Conservation (phyloP, 2,797 vertebrate genomes). For the Loriculus beryllinus region DNA sequence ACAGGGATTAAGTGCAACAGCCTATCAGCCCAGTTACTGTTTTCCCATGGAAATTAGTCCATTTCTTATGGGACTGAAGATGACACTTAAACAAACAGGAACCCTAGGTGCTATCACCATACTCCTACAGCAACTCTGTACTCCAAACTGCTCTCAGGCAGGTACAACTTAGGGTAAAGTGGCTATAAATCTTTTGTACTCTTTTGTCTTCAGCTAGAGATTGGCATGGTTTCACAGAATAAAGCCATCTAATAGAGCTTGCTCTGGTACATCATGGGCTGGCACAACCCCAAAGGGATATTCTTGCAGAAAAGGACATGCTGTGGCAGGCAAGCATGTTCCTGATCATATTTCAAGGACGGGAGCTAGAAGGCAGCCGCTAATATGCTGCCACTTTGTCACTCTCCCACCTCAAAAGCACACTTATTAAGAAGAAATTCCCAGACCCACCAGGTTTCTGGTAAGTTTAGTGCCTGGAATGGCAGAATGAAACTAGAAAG, state of each 20-base stretch:
- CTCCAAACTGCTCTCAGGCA: neutral
- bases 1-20: neutral
- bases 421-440: neutral
- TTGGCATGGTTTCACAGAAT: conserved; percentile 11
- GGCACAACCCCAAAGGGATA: neutral
- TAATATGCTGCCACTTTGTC: neutral
- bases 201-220: neutral
- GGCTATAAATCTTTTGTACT: neutral
- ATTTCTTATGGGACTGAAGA: neutral
- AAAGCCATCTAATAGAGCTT: neutral
- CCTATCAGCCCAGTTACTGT: neutral
- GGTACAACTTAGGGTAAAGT: neutral
- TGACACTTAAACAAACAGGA: neutral
- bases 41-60: neutral
- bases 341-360: neutral
- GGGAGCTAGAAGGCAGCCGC: neutral
- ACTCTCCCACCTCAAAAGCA: neutral
- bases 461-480: neutral
- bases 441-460: neutral
- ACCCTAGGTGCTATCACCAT: neutral
- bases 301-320: neutral
- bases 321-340: neutral
- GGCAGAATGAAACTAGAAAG: neutral
- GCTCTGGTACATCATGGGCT: neutral
- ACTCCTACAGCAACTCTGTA: neutral